A percentile compares a stretch with the other conserved stretches of the same genome.
These are phyloP conservation scores for Planococcus citri DNA, from an alignment of 1,140 invertebrate genomes.

Conservation along the genomic window DNA sequence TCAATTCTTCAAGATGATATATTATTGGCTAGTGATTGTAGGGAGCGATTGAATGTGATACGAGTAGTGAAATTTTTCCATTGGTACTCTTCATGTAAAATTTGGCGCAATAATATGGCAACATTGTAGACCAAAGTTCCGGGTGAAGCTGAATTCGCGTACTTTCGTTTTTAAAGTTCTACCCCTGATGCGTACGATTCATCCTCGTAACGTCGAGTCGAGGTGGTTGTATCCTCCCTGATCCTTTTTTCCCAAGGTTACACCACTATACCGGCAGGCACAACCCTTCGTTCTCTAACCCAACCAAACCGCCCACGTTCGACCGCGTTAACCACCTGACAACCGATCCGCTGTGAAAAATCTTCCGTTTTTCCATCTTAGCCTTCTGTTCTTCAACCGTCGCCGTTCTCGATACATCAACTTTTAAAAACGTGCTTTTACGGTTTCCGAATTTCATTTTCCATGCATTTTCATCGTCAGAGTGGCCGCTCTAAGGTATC, in stretches of 20 bases:
- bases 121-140: background rate
- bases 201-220: background rate
- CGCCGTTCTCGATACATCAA: background rate
- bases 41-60: no score
- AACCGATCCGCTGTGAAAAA: background rate
- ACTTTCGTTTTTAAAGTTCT: background rate
- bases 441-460: background rate
- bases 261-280: background rate
- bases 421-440: background rate
- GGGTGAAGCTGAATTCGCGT: background rate
- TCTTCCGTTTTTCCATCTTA: conserved; percentile 3
- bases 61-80: no score
- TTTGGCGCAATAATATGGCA: background rate
- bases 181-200: background rate
- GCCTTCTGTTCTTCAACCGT: conserved; percentile 1
- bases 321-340: conserved; percentile 5
- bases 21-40: no score
- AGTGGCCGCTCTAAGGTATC: no score
- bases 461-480: no score
- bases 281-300: conserved; percentile 1
- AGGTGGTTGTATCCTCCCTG: no score
- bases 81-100: no score
- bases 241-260: conserved; percentile 7
- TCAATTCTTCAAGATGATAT: no score
- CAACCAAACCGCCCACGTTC: background rate